Evolutionary conservation across 2,888 invertebrate genomes (phyloP).

Genomic region (Agapetus fuscipes): DNA sequence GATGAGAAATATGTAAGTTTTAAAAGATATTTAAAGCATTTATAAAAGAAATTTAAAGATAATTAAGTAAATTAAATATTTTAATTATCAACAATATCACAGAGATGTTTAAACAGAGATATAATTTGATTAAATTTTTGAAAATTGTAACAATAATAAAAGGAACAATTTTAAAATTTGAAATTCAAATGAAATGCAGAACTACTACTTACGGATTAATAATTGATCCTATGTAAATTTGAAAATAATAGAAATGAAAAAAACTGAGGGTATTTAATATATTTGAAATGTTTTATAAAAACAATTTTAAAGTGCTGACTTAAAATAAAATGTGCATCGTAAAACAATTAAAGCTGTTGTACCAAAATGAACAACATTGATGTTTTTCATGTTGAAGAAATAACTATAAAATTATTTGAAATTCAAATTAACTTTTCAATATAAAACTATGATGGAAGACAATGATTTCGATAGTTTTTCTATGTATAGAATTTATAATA

Average conservation of each 20-base stretch:
- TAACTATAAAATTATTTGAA: not conserved
- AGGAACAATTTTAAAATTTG: not conserved
- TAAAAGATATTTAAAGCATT: too few species aligned
- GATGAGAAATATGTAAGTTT: too few species aligned
- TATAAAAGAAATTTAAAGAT: too few species aligned
- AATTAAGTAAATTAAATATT: too few species aligned
- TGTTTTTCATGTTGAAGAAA: not conserved
- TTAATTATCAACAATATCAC: too few species aligned
- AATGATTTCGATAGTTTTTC: not conserved
- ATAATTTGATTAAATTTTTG: too few species aligned
- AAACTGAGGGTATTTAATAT: not conserved
- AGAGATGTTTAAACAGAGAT: too few species aligned
- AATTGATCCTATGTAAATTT: not conserved
- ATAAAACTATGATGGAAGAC: not conserved
- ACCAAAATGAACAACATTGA: conserved; percentile 1
- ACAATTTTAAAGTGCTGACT: conserved; percentile 1
- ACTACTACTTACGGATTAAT: too few species aligned
- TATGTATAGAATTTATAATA: not conserved
- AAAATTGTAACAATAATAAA: too few species aligned
- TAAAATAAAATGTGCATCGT: conserved; percentile 2
- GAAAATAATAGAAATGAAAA: not conserved
- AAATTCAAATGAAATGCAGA: not conserved
- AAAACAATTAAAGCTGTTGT: conserved; percentile 3
- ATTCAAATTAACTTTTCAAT: not conserved
- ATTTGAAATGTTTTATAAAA: not conserved